Evolutionary conservation across 2,797 vertebrate species (phyloP).

Genomic region (Mormyrops boulengeri): DNA sequence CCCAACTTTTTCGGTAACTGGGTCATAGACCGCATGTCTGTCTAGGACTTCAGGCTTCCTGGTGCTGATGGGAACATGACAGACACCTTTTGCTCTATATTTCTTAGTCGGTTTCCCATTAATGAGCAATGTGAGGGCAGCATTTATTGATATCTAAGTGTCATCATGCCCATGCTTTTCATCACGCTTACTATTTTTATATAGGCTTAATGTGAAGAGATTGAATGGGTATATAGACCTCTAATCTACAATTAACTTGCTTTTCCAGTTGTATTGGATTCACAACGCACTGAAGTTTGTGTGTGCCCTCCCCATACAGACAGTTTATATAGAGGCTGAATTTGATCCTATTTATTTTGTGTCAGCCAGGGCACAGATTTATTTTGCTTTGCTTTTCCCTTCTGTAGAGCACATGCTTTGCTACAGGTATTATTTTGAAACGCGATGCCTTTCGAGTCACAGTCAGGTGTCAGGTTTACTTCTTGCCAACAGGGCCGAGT

Average conservation of each 20-base stretch:
- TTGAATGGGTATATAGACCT: not conserved
- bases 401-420: not conserved
- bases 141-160: not conserved
- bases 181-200: not conserved
- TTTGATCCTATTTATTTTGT: not conserved
- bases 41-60: not conserved
- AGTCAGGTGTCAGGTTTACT: not conserved
- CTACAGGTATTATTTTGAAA: not conserved
- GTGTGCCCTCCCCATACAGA: not conserved
- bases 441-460: not conserved
- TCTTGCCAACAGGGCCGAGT: constrained; percentile 72
- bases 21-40: not conserved
- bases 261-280: not conserved
- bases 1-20: not conserved
- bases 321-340: not conserved
- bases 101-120: not conserved
- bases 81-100: not conserved
- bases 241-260: not conserved
- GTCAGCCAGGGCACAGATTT: not conserved
- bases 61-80: not conserved
- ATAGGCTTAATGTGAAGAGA: not conserved
- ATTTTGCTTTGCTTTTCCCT: not conserved
- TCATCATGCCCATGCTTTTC: not conserved
- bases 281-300: not conserved
- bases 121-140: not conserved